Evolutionary conservation across 2,113 vertebrate species (phyloP), one percentile per base, ranked within the genome.

Genomic region (Ardeotis arabs): DNA sequence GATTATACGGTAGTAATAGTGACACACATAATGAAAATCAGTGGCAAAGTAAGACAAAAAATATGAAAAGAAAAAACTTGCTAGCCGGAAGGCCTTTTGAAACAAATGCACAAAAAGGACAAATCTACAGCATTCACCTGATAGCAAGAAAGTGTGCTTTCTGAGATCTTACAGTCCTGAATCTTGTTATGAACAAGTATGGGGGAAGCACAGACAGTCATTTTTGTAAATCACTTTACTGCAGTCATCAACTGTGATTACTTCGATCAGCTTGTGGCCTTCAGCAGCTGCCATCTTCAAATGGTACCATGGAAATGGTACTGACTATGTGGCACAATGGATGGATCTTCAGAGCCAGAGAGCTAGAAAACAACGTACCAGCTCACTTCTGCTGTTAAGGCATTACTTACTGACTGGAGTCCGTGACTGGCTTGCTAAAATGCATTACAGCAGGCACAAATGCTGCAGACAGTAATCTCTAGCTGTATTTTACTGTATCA

Each of bases 1-100:
- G 97, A 98, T 98, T 98, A 98, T 98, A 97, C 94, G 96, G 97
- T 95, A 96, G 95, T 97, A 98, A 97, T 96, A 97, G 98, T 96
- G 96, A 97, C 94, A 98, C 93, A 97, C 96, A 97, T 95, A 98
- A 98, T 97, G 95, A 96, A 98, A 98, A 96, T 94, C 9, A 3
- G 91, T 89, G 94, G 52, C 73, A 97, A 91, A 96, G 76, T 94
- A 89, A 91, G 94, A 63, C 96, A 93, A 98, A 98, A 98, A 97
- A 95, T 91, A 96, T 83, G 85, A 81, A n/a, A 95, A 79, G 86
- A 91, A 90, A 88, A 88, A 79, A 66, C 70, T 72, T 73, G 85
- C 59, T 91, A 96, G 87, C 75, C 41, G 37, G 82, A 86, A 97
- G 77, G 75, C 55, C 58, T 92, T 96, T 79, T 76, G 76, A 67